A percentile compares a stretch with the other conserved stretches of the same genome.
phyloP scores from a whole-genome alignment of 2,888 invertebrate genomes.

The Mamestra brassicae region DNA sequence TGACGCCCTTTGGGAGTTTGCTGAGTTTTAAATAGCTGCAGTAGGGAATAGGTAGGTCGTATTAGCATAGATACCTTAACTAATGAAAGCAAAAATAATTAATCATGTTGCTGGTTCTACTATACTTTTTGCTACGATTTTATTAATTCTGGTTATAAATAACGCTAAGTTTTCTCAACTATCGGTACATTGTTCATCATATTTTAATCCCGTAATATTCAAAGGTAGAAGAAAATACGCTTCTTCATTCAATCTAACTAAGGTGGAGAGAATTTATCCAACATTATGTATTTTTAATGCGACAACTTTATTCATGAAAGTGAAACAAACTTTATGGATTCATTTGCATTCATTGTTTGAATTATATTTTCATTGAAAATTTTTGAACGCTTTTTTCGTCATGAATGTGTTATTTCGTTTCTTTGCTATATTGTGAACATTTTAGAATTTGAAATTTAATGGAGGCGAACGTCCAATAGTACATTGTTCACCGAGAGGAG shows the following conservation, averaged over 20 bases:
- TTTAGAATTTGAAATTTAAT: neutral
- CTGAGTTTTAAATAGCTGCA: conserved; percentile 38
- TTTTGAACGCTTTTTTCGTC: conserved; percentile 16
- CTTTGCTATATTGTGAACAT: neutral
- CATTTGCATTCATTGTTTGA: conserved; percentile 53
- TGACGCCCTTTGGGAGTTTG: conserved; percentile 27
- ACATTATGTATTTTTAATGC: conserved; percentile 51
- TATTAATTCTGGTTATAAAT: neutral
- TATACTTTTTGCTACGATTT: neutral
- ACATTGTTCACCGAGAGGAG: too few species aligned
- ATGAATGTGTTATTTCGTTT: conserved; percentile 15
- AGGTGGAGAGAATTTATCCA: conserved; percentile 16
- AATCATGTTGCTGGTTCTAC: neutral
- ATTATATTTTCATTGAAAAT: conserved; percentile 32
- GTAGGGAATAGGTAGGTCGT: neutral
- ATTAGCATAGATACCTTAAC: conserved; percentile 21
- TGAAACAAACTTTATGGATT: conserved; percentile 58
- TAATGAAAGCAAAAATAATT: conserved; percentile 16
- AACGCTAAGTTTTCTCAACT: neutral
- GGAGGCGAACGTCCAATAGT: too few species aligned
- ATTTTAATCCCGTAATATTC: neutral
- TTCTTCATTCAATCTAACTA: conserved; percentile 13
- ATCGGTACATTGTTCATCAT: neutral
- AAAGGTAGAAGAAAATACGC: conserved; percentile 8
- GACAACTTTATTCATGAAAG: conserved; percentile 55